Conservation (phyloP, 2,113 vertebrate species). For the Myrmophylax atrothorax region DNA sequence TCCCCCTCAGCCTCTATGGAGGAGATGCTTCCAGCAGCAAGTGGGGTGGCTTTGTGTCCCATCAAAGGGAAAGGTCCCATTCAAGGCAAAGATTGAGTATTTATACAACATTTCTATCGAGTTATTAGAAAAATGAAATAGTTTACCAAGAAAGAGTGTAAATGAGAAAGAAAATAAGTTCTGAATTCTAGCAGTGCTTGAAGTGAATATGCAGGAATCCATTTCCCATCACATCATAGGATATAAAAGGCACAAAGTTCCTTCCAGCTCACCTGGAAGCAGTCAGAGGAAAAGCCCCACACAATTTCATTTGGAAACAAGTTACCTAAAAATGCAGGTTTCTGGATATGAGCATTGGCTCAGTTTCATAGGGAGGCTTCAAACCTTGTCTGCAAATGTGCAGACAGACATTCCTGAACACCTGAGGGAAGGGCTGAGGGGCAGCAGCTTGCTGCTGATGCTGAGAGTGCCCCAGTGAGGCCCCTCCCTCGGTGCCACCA, state of each 20-base stretch:
- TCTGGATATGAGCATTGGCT: background rate
- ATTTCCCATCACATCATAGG: background rate
- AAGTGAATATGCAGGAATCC: background rate
- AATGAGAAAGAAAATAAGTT: background rate
- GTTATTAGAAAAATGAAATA: background rate
- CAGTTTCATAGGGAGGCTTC: background rate
- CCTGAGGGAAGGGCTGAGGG: background rate
- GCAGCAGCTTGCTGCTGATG: background rate
- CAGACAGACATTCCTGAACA: background rate
- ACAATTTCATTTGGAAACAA: background rate
- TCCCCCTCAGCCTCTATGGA: slow-evolving; percentile 78
- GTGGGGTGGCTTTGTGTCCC: slow-evolving; percentile 24
- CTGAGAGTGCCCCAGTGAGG: accelerated
- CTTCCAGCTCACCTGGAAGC: background rate
- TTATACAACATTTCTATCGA: background rate
- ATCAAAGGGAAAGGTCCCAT: slow-evolving; percentile 45
- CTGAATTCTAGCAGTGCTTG: background rate
- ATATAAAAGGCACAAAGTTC: background rate
- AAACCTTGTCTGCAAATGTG: background rate
- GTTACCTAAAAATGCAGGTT: background rate
- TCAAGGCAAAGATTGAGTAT: slow-evolving; percentile 57
- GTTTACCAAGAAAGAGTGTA: background rate
- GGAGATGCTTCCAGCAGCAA: slow-evolving; percentile 79
- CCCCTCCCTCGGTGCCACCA: background rate
- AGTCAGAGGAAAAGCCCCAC: background rate